Evolutionary conservation across 2,113 vertebrate species (phyloP).

Genomic region (Phaethornis superciliosus): DNA sequence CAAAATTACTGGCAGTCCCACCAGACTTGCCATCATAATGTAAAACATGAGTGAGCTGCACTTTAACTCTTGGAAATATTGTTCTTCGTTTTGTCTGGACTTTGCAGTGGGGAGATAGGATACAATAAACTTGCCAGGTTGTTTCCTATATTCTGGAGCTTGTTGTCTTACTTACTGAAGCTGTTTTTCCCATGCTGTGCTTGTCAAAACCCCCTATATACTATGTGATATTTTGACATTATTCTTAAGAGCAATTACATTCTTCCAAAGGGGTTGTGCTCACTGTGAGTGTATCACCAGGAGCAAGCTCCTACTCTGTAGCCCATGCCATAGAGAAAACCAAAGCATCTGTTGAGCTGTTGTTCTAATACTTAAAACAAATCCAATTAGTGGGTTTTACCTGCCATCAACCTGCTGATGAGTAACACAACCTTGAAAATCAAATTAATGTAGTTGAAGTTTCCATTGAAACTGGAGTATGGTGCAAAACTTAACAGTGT

Average conservation of each 20-base stretch:
- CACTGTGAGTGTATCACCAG: neutral
- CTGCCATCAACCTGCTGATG: neutral
- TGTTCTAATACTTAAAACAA: neutral
- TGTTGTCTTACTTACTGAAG: neutral
- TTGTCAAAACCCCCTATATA: neutral
- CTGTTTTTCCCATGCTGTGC: neutral
- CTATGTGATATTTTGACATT: neutral
- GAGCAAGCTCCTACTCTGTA: neutral
- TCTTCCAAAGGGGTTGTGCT: neutral
- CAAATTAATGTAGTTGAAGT: neutral
- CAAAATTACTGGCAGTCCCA: neutral
- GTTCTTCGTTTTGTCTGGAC: neutral
- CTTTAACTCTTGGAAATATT: neutral
- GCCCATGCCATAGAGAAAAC: accelerated
- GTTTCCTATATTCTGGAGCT: neutral
- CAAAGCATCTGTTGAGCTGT: neutral
- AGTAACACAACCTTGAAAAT: neutral
- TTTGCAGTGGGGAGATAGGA: neutral
- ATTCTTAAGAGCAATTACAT: neutral
- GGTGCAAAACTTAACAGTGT: neutral
- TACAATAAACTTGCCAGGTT: neutral
- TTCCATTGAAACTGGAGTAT: neutral
- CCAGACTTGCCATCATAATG: neutral
- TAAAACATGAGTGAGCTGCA: neutral
- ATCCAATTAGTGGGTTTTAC: neutral